Percentiles rank a stretch among this genome's conserved stretches.
phyloP scores from a whole-genome alignment of 2,113 vertebrate species.

The Caretta caretta region DNA sequence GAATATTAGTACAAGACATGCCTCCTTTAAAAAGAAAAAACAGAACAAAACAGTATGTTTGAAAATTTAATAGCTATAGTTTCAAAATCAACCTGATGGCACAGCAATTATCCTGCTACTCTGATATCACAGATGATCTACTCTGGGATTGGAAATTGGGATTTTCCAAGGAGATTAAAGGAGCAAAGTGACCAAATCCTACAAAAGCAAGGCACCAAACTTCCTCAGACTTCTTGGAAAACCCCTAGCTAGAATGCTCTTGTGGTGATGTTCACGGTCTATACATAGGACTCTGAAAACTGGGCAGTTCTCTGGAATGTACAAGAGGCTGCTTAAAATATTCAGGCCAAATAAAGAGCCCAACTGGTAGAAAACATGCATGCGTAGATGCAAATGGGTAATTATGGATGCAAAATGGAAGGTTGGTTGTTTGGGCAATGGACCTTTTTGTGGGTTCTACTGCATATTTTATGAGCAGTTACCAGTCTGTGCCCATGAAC shows the following conservation, averaged over 20 bases:
- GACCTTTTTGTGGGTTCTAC: background rate
- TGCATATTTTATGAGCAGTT: background rate
- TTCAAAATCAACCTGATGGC: background rate
- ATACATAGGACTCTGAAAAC: background rate
- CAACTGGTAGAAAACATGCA: background rate
- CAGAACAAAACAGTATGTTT: background rate
- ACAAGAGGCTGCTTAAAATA: background rate
- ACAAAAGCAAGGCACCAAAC: background rate
- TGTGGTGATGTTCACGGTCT: background rate
- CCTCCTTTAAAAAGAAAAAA: background rate
- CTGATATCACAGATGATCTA: background rate
- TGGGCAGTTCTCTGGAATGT: background rate
- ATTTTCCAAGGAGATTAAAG: background rate
- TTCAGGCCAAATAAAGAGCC: background rate
- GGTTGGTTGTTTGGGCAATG: background rate
- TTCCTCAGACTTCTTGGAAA: background rate
- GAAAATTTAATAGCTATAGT: background rate
- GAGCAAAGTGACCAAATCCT: background rate
- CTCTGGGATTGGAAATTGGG: background rate
- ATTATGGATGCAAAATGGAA: background rate
- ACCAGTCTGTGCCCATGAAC: background rate
- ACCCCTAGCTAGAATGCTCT: background rate
- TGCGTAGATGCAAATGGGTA: background rate
- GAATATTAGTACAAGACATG: background rate
- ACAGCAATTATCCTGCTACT: background rate